Conservation (phyloP, 2,113 vertebrate species). For the Melanerpes aurifrons region DNA sequence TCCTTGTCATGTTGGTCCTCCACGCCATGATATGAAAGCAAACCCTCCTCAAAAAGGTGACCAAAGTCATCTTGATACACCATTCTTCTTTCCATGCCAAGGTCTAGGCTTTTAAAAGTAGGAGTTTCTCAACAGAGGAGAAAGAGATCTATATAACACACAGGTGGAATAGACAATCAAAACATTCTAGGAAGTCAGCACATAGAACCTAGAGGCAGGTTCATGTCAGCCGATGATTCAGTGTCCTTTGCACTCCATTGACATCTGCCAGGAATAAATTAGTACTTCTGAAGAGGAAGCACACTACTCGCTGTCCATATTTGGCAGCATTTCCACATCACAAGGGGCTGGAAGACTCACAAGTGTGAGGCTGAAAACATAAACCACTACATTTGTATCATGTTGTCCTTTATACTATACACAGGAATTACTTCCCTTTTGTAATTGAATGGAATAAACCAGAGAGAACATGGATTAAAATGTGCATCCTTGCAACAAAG, state of each 20-base stretch:
- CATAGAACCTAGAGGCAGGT: neutral
- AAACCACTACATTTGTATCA: neutral
- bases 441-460: neutral
- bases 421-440: neutral
- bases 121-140: slow-evolving; percentile 22
- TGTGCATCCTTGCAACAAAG: neutral
- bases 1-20: slow-evolving; percentile 5
- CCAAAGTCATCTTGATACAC: neutral
- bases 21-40: slow-evolving; percentile 1
- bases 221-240: slow-evolving; percentile 28
- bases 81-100: slow-evolving; percentile 2
- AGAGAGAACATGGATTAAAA: neutral
- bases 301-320: neutral
- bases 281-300: neutral
- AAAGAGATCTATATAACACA: neutral
- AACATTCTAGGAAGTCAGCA: slow-evolving; percentile 1
- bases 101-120: slow-evolving; percentile 15
- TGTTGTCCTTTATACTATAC: neutral
- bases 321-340: neutral
- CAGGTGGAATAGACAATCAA: neutral
- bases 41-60: slow-evolving; percentile 20
- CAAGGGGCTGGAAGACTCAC: neutral
- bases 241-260: neutral
- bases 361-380: neutral
- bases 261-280: neutral